A percentile compares a stretch with the other conserved stretches of the same genome.
phyloP scores from a whole-genome alignment of 2,113 vertebrate species.

The Marcusenius ussheri region DNA sequence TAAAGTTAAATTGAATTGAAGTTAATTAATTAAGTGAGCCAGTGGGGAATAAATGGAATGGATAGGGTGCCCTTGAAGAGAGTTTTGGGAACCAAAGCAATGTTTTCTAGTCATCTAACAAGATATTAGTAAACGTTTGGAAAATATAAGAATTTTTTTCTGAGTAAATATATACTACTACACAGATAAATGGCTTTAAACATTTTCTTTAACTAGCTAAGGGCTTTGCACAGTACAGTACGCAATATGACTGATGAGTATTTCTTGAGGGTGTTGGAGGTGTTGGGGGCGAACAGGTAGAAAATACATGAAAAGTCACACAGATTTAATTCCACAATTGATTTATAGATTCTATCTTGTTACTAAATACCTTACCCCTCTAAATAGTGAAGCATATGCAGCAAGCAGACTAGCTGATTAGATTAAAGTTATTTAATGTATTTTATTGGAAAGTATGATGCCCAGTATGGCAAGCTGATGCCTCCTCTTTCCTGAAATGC shows the following conservation, averaged over 20 bases:
- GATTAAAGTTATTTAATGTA: not conserved
- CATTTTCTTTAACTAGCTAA: not conserved
- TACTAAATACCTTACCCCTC: not conserved
- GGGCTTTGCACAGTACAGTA: not conserved
- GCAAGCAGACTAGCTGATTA: not conserved
- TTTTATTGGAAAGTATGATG: not conserved
- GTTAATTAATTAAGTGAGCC: not conserved
- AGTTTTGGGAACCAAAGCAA: not conserved
- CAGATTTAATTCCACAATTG: not conserved
- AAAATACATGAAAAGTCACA: not conserved
- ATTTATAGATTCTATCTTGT: not conserved
- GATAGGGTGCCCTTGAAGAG: not conserved
- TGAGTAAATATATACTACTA: not conserved
- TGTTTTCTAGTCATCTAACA: not conserved
- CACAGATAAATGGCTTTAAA: not conserved
- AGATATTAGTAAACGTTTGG: not conserved
- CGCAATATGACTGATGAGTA: not conserved
- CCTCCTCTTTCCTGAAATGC: not conserved
- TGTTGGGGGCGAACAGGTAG: not conserved
- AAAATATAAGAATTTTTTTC: not conserved
- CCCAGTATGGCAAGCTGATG: not conserved
- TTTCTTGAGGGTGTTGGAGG: not conserved
- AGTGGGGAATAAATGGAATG: not conserved
- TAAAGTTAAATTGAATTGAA: not conserved
- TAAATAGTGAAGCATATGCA: not conserved